phyloP scores from a whole-genome alignment of 2,888 invertebrate genomes.

The Coecobrya sp. region DNA sequence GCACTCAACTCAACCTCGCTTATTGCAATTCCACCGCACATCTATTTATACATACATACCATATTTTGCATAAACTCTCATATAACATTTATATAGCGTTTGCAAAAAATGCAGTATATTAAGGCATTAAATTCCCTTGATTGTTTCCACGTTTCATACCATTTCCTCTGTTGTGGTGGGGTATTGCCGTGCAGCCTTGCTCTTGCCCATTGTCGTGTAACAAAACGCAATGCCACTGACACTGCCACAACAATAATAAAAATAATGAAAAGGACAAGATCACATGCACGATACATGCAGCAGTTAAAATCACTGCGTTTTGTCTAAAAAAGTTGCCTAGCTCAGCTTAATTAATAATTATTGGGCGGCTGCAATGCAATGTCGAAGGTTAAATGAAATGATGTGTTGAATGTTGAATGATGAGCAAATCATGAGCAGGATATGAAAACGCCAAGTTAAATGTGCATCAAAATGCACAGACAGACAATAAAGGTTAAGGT shows the following conservation, averaged over 20 bases:
- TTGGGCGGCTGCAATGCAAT: too few relatives aligned
- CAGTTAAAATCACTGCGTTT: too few relatives aligned
- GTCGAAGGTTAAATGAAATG: neutral
- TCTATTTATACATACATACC: neutral
- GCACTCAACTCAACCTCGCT: conserved; percentile 1
- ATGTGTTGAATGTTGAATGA: too few relatives aligned
- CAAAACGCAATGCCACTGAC: conserved; percentile 30
- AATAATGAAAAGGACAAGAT: neutral
- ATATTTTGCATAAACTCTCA: neutral
- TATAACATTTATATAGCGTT: neutral
- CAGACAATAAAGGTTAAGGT: neutral
- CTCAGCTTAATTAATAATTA: too few relatives aligned
- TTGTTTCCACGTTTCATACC: conserved; percentile 31
- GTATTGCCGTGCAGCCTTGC: neutral
- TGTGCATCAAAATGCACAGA: neutral
- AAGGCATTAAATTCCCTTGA: conserved; percentile 16
- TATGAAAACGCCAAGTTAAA: too few relatives aligned
- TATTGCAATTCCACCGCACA: conserved; percentile 4
- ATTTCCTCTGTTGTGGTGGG: conserved; percentile 1
- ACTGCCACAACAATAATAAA: neutral
- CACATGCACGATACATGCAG: neutral
- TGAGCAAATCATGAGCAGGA: too few relatives aligned
- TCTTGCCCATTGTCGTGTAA: conserved; percentile 50
- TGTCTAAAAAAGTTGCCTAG: too few relatives aligned
- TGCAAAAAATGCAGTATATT: conserved; percentile 40